Evolutionary conservation across 1,140 invertebrate genomes (phyloP), one percentile per base, ranked within the genome.

Genomic region (Pogonus chalceus): DNA sequence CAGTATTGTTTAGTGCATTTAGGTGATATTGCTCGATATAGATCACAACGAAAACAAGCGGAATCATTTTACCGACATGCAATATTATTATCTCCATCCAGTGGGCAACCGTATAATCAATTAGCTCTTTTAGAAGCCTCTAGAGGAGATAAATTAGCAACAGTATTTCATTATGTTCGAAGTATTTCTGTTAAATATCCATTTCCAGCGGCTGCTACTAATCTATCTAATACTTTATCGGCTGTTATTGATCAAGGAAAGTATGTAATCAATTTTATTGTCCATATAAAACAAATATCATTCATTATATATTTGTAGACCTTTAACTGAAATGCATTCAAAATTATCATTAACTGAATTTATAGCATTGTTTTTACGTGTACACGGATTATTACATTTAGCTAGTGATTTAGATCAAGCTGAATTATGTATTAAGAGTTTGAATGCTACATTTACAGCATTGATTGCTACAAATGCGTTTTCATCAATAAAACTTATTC

Each of bases 101-200:
- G 86, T 69, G 89, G 89, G 26, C 89, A 92, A 65, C 88, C 89
- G 0, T 92, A 92, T 67, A 92, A 92, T 71, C 89, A 92, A 71
- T 69, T 92, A 60, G 89, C 88, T 20, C 76, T 92, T 35, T 69
- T 92, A 37, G 84, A 88, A 68, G 85, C 86, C 49, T 83, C 85
- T 4, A 79, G 85, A 35, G 87, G 85, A n/a, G 83, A 90, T 61
- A 84, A 86, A 65, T 74, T 92, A 53, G 82, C 83, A 26, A 87
- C 87, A 2, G 84, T 90, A 23, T 91, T 89, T 72, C 86, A 88
- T 71, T 90, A 92, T 69, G 82, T 88, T 22, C 77, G 88, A 48
- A 87, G 86, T 53, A 77, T 91, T 51, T 80, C 85, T 22, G 85
- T 91, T 2, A 81, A 84, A 61, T 84, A 87, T 69, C 88, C 87